Base-by-base conservation (phyloP, 64 coral and sea anemone species). In the Stichodactyla helianthus region DNA sequence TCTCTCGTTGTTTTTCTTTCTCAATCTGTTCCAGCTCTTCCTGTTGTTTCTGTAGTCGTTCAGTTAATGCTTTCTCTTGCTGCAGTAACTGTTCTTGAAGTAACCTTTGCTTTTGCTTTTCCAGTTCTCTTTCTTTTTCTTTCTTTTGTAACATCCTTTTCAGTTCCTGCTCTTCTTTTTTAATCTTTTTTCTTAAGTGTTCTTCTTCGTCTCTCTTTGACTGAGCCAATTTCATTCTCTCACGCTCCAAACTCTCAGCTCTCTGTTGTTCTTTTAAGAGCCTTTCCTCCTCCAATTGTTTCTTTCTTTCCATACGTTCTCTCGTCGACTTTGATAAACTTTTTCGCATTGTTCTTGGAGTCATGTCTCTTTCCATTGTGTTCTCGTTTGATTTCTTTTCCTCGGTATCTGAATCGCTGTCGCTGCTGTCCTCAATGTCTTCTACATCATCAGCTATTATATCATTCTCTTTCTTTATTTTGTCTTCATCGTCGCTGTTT, bases 291-390 rank as follows among this genome's bases (percentile, higher is more conserved):
- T 98, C 96, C 87, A 94, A 85, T 35, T 92, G 88, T 50, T 93
- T 82, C 60, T 79, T 98, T 61, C 96, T 86, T 76, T 98, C 90
- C 96, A 99, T 93, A 23, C 96, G 87, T 78, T 99, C 96, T 31
- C 96, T 82, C 64, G 96, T 99, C 14, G 96, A 99, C 78, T 99
- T 99, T 5, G 96, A 99, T 62, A 99, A 86, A 59, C 93, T 99
- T 57, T 99, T 94, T 50, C 96, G 83, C 85, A 92, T 87, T 44
- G 90, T 94, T 85, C 88, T 91, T 79, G 95, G 93, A 17, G 92
- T 98, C 89, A 92, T 89, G 67, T 94, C 89, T 51, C 92, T 26
- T 10, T 87, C 65, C 52, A 9, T 18, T 54, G n/a, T 20, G 59
- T 84, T 78, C 50, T 77, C 76, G 17, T 20, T 19, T 22, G 23